Evolutionary conservation across 2,797 vertebrate species (phyloP).

Genomic region (Mus spretus): DNA sequence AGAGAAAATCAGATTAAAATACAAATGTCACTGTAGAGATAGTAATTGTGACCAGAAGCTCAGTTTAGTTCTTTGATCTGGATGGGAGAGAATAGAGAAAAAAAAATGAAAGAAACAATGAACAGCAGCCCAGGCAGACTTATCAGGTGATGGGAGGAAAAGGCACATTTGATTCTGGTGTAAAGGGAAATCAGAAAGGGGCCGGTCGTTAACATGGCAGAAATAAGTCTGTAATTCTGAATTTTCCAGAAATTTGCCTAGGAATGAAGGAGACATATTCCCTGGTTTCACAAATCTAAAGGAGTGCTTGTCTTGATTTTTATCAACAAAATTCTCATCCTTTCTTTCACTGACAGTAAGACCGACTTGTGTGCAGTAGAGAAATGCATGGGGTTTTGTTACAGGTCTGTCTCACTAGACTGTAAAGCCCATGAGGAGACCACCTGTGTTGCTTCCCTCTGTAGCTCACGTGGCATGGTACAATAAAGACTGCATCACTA

Average conservation of each 20-base stretch:
- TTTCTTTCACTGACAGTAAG: not conserved
- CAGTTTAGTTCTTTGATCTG: not conserved
- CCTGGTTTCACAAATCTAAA: too few species aligned
- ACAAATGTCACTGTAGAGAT: not conserved
- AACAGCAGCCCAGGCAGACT: not conserved
- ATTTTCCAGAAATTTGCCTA: not conserved
- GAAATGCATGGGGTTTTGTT: too few species aligned
- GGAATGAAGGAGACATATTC: not conserved
- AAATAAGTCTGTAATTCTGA: not conserved
- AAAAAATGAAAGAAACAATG: not conserved
- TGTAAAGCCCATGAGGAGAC: accelerated
- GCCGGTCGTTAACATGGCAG: too few species aligned
- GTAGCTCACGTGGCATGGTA: not conserved
- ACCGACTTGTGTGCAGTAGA: too few species aligned
- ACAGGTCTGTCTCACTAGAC: accelerated
- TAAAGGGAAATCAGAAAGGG: not conserved
- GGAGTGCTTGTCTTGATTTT: not conserved
- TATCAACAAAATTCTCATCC: not conserved
- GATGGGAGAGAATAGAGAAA: not conserved
- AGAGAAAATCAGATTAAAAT: constrained; percentile 28
- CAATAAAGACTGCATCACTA: not conserved
- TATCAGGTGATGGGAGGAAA: not conserved
- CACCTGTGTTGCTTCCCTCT: accelerated
- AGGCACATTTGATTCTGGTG: not conserved
- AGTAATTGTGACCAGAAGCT: not conserved